Evolutionary conservation across 1,140 invertebrate species (phyloP).

Genomic region (Conus ventricosus): DNA sequence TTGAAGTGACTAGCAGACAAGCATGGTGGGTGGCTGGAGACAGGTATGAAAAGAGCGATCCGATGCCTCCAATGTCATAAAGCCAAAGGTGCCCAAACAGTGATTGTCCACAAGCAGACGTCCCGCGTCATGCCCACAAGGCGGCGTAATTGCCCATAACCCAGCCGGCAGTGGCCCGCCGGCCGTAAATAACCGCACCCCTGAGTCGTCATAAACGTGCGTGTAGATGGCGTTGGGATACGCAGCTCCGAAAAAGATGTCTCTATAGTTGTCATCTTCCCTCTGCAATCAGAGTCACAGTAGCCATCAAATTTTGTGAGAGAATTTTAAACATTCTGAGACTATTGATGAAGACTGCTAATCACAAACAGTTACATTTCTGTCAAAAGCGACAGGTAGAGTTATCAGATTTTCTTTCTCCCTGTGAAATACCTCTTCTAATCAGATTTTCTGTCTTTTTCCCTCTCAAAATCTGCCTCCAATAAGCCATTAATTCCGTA

Average conservation of each 20-base stretch:
- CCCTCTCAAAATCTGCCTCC: no score
- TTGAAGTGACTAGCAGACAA: no score
- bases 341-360: background rate
- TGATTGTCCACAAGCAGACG: background rate
- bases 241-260: slow-evolving; percentile 66
- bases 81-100: no score
- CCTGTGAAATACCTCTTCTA: no score
- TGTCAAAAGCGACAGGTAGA: no score
- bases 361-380: background rate
- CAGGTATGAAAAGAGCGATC: no score
- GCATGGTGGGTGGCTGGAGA: no score
- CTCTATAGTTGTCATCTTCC: slow-evolving; percentile 70
- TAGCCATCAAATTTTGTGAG: background rate
- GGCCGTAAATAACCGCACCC: slow-evolving; percentile 93
- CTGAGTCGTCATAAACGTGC: slow-evolving; percentile 94
- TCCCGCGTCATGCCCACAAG: slow-evolving; percentile 77
- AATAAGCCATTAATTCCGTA: no score
- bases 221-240: slow-evolving; percentile 90
- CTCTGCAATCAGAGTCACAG: slow-evolving; percentile 54
- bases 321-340: no score
- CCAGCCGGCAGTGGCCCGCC: slow-evolving; percentile 94
- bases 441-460: no score
- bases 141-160: slow-evolving; percentile 88
- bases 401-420: no score
- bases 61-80: no score